A percentile compares a stretch with the other conserved stretches of the same genome.
These are phyloP conservation scores for Psophia crepitans DNA, from an alignment of 2,113 vertebrate species.

Conservation along the genomic window DNA sequence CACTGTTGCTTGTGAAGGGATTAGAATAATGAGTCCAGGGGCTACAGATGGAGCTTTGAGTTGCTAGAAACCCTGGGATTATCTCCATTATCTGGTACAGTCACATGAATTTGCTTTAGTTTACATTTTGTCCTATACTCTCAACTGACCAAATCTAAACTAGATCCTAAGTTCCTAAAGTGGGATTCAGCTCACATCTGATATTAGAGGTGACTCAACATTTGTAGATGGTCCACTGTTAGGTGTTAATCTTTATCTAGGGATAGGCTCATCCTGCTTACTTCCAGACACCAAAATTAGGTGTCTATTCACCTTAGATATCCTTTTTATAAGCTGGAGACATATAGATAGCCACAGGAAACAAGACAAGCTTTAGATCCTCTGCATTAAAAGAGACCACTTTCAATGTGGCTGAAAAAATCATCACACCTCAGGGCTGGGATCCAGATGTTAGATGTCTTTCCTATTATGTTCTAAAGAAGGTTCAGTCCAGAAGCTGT, in stretches of 20 bases:
- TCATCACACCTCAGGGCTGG: not conserved
- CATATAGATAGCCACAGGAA: not conserved
- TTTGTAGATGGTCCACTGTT: not conserved
- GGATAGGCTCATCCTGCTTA: not conserved
- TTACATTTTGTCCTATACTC: not conserved
- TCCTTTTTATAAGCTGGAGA: not conserved
- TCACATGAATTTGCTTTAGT: not conserved
- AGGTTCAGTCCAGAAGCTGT: not conserved
- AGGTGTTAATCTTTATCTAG: not conserved
- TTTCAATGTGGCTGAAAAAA: not conserved
- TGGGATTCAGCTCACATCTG: not conserved
- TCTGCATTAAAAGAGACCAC: accelerated
- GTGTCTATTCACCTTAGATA: not conserved
- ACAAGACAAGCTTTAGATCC: not conserved
- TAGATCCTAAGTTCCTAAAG: not conserved
- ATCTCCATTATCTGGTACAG: not conserved
- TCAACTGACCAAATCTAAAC: not conserved
- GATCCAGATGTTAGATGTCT: not conserved
- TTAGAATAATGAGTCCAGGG: not conserved
- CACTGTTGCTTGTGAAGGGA: not conserved
- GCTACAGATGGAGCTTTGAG: not conserved
- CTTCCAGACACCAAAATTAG: not conserved
- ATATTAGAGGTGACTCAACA: not conserved
- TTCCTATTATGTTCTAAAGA: not conserved
- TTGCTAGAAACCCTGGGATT: not conserved